Percentiles rank a stretch among this genome's conserved stretches.
Evolutionary conservation across 2,797 vertebrate genomes (phyloP).

Genomic region (Artibeus jamaicensis): DNA sequence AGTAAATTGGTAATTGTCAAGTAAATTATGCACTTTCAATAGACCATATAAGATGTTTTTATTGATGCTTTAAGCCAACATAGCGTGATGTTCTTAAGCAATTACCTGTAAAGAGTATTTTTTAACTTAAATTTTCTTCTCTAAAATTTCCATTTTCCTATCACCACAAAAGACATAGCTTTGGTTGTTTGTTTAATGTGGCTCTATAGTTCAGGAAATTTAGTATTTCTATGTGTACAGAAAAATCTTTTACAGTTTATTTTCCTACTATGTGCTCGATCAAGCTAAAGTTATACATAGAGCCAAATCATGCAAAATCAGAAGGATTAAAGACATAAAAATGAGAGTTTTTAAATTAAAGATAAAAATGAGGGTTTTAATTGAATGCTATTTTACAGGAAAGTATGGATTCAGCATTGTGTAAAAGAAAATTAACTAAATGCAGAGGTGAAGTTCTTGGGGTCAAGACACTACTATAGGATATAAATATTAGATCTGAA

Average conservation of each 20-base stretch:
- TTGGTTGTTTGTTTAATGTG: neutral
- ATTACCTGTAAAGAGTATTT: neutral
- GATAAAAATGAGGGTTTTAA: neutral
- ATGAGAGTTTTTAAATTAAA: neutral
- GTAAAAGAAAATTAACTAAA: conserved; percentile 23
- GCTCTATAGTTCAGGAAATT: neutral
- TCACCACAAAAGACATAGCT: neutral
- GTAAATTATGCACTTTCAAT: conserved; percentile 26
- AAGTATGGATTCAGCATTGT: neutral
- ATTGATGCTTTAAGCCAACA: neutral
- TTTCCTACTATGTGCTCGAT: neutral
- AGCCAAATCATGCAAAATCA: neutral
- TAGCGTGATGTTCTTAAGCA: neutral
- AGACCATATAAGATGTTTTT: neutral
- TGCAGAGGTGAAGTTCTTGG: neutral
- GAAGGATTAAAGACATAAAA: neutral
- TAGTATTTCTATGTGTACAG: neutral
- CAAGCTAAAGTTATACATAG: conserved; percentile 6
- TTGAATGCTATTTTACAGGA: neutral
- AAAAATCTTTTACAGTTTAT: conserved; percentile 1
- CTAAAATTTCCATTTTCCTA: neutral
- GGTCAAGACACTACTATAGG: neutral
- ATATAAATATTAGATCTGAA: neutral
- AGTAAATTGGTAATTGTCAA: neutral
- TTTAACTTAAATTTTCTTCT: neutral